Evolutionary conservation across 1,140 invertebrate genomes (phyloP).

Genomic region (Drosophila murphyi): DNA sequence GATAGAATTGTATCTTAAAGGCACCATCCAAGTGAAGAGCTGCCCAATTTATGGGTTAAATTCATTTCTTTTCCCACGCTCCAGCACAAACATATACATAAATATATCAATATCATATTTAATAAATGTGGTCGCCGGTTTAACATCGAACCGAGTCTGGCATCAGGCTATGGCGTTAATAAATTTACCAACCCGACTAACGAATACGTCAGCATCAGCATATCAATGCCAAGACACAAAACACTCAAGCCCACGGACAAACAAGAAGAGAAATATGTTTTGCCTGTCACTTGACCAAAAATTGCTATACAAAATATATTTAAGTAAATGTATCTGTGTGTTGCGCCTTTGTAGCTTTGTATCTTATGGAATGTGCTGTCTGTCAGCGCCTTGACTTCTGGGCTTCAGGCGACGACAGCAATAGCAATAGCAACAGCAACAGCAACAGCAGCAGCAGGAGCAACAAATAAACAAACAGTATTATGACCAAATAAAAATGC

Average conservation of each 20-base stretch:
- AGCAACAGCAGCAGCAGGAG: slow-evolving; percentile 38
- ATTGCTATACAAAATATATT: slow-evolving; percentile 30
- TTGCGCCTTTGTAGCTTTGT: slow-evolving; percentile 56
- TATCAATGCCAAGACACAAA: slow-evolving; percentile 58
- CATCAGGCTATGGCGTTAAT: slow-evolving; percentile 72
- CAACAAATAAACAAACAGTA: slow-evolving; percentile 79
- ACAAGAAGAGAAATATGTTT: slow-evolving; percentile 3
- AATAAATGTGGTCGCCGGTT: slow-evolving; percentile 61
- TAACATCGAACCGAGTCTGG: slow-evolving; percentile 50
- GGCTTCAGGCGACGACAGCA: slow-evolving; percentile 41
- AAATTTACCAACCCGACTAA: slow-evolving; percentile 58
- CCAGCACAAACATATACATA: slow-evolving; percentile 37
- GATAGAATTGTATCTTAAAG: slow-evolving; percentile 25
- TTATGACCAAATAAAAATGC: slow-evolving; percentile 80
- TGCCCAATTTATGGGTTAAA: slow-evolving; percentile 16
- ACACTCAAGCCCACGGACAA: slow-evolving; percentile 26
- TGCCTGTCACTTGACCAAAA: slow-evolving; percentile 52
- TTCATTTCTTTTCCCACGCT: slow-evolving; percentile 13
- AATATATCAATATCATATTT: slow-evolving; percentile 76
- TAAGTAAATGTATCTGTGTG: slow-evolving; percentile 35
- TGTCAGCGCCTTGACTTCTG: slow-evolving; percentile 67
- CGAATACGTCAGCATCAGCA: slow-evolving; percentile 67
- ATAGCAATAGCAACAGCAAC: slow-evolving; percentile 38
- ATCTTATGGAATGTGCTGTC: slow-evolving; percentile 53
- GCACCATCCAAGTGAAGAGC: slow-evolving; percentile 3